Conservation (phyloP, 2,888 invertebrate species). For the Hemistola chrysoprasaria region DNA sequence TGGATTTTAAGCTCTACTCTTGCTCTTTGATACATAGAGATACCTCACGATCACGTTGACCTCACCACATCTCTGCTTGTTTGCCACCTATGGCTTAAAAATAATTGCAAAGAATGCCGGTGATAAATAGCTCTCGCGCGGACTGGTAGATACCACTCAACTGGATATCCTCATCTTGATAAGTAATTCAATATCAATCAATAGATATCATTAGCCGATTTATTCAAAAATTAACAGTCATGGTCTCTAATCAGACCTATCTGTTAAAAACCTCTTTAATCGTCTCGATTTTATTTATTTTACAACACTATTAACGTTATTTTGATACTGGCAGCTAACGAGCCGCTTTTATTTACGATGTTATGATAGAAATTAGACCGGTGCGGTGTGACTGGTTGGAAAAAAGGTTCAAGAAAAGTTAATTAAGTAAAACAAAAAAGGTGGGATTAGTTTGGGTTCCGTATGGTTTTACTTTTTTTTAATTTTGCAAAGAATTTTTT, state of each 20-base stretch:
- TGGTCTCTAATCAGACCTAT: conserved; percentile 8
- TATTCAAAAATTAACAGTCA: conserved; percentile 8
- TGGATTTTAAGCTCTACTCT: no score
- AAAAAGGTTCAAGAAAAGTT: conserved; percentile 2
- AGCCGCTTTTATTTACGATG: conserved; percentile 24
- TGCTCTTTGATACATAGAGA: no score
- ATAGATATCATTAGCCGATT: conserved; percentile 1
- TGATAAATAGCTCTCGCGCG: no score
- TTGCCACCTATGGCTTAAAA: no score
- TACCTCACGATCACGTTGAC: no score
- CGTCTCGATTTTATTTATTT: conserved; percentile 17
- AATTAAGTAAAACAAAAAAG: background rate
- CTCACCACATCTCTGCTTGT: no score
- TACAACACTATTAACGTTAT: conserved; percentile 16
- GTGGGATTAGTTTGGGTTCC: no score
- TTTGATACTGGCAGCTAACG: conserved; percentile 19
- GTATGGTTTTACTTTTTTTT: no score
- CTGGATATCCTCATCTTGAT: no score
- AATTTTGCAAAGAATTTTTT: no score
- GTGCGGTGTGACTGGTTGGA: conserved; percentile 2
- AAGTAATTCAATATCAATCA: background rate
- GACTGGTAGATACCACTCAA: no score
- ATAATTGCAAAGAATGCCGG: no score
- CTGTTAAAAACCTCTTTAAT: background rate
- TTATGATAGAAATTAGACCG: conserved; percentile 14